Evolutionary conservation across 1,140 invertebrate species (phyloP).

Genomic region (Diabrotica undecimpunctata): DNA sequence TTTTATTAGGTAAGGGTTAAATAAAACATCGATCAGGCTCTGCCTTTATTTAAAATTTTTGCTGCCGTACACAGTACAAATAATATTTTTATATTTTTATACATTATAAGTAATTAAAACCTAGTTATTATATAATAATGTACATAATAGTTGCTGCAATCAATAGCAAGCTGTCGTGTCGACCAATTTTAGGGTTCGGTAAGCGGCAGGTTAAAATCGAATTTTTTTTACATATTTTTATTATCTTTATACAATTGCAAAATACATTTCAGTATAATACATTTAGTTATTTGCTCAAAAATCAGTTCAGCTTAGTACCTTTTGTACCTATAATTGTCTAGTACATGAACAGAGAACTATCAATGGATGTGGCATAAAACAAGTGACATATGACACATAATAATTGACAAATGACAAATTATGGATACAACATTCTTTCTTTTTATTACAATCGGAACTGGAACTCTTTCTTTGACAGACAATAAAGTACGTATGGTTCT

Average conservation of each 20-base stretch:
- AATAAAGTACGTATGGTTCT: too few relatives aligned
- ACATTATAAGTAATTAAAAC: background rate
- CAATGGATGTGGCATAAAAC: too few relatives aligned
- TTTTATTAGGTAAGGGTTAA: too few relatives aligned
- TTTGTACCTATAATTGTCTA: too few relatives aligned
- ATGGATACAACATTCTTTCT: too few relatives aligned
- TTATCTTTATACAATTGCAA: background rate
- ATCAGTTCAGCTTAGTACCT: constrained; percentile 19
- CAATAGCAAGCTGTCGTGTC: constrained; percentile 24
- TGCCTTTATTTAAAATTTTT: background rate
- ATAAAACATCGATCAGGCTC: too few relatives aligned
- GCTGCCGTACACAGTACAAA: constrained; percentile 27
- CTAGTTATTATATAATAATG: background rate
- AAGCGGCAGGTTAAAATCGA: constrained; percentile 17
- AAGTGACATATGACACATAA: too few relatives aligned
- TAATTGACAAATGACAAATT: too few relatives aligned
- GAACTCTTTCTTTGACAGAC: too few relatives aligned
- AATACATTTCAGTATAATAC: background rate
- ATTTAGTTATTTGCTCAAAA: constrained; percentile 12
- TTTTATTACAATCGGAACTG: too few relatives aligned
- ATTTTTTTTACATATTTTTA: background rate
- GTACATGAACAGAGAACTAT: too few relatives aligned
- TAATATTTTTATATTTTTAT: constrained; percentile 15
- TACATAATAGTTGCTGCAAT: background rate
- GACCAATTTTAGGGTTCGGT: constrained; percentile 13